phyloP scores from a whole-genome alignment of 2,797 vertebrate species.

The Eremophila alpestris region DNA sequence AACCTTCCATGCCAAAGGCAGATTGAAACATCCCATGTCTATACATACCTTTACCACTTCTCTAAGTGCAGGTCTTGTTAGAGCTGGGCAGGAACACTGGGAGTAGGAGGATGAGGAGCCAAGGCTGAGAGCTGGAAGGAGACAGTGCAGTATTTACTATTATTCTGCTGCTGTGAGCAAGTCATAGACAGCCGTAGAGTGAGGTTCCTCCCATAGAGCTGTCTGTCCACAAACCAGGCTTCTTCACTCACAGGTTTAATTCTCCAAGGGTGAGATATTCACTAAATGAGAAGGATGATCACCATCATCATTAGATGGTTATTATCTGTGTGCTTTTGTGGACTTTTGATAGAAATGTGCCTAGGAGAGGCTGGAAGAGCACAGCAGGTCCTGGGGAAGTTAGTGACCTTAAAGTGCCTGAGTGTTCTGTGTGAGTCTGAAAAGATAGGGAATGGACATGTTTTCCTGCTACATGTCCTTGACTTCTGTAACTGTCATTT shows the following conservation, averaged over 20 bases:
- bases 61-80: not conserved
- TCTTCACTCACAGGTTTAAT: not conserved
- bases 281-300: not conserved
- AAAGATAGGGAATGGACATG: not conserved
- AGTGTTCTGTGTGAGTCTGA: not conserved
- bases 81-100: not conserved
- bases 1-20: not conserved
- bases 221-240: not conserved
- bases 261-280: not conserved
- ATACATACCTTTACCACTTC: not conserved
- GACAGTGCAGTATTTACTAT: not conserved
- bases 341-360: not conserved
- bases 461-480: not conserved
- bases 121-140: not conserved
- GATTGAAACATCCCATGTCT: not conserved
- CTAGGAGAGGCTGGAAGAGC: not conserved
- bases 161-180: not conserved
- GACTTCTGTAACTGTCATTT: constrained; percentile 11
- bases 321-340: not conserved
- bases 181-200: not conserved
- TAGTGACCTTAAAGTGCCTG: not conserved
- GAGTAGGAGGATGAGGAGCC: not conserved
- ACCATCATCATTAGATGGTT: not conserved
- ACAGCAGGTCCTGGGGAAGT: not conserved
- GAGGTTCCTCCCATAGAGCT: not conserved